phyloP scores from a whole-genome alignment of 2,888 invertebrate species.

The Plebejus argus region DNA sequence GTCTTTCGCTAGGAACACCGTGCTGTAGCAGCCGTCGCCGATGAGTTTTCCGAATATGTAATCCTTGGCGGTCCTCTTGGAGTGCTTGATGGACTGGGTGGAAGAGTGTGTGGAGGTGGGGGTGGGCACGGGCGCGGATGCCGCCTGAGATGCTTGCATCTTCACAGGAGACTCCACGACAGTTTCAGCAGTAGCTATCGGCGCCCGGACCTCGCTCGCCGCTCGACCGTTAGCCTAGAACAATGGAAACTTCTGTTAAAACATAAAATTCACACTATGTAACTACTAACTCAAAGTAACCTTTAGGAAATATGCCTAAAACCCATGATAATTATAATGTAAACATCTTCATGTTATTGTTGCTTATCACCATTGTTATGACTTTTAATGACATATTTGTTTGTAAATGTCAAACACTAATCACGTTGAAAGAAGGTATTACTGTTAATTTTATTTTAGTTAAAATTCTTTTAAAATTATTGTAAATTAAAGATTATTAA shows the following conservation, averaged over 20 bases:
- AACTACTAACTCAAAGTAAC: background rate
- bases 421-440: constrained; percentile 1
- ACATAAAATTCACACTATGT: constrained; percentile 17
- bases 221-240: constrained; percentile 70
- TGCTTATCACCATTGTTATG: constrained; percentile 5
- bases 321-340: background rate
- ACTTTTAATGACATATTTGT: background rate
- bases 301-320: background rate
- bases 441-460: background rate
- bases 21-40: constrained; percentile 98
- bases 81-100: constrained; percentile 66
- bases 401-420: constrained; percentile 9
- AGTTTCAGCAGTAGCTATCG: constrained; percentile 79
- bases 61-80: constrained; percentile 90
- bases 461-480: background rate
- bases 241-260: constrained; percentile 45
- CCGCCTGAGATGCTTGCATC: constrained; percentile 74
- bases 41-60: constrained; percentile 97
- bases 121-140: constrained; percentile 66
- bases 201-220: constrained; percentile 71
- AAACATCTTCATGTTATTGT: background rate
- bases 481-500: background rate
- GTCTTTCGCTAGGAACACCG: constrained; percentile 96
- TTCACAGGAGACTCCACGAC: constrained; percentile 74
- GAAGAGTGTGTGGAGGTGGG: constrained; percentile 68